These are phyloP conservation scores for Euproctis similis DNA, from an alignment of 2,888 invertebrate species.

Conservation along the genomic window DNA sequence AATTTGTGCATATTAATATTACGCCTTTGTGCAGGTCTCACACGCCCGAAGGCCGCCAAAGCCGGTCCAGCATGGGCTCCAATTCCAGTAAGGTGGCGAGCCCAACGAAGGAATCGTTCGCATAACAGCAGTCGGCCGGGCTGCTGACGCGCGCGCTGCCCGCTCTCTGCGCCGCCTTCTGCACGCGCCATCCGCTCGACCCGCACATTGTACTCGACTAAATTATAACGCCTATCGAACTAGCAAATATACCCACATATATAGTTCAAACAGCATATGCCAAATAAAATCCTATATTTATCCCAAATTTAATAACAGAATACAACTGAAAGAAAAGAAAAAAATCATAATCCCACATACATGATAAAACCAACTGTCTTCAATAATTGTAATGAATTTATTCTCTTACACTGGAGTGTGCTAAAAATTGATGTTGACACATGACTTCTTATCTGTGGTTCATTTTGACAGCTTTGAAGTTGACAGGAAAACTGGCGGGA, in stretches of 20 bases:
- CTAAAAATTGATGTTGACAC: no score
- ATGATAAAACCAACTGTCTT: no score
- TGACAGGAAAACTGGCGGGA: slow-evolving; percentile 12
- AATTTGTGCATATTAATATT: not conserved
- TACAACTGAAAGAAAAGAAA: slow-evolving; percentile 6
- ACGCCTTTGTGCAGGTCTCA: slow-evolving; percentile 53
- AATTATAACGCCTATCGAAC: slow-evolving; percentile 9
- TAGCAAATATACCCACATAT: no score
- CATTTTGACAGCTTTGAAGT: slow-evolving; percentile 8
- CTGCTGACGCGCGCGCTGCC: slow-evolving; percentile 54
- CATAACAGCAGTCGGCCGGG: slow-evolving; percentile 60
- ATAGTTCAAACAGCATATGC: no score
- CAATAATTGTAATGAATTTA: no score
- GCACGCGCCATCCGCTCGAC: slow-evolving; percentile 46
- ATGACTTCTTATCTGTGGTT: no score
- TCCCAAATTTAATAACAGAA: no score
- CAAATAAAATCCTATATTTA: no score
- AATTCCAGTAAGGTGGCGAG: slow-evolving; percentile 52
- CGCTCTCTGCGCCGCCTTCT: slow-evolving; percentile 59
- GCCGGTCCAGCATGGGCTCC: slow-evolving; percentile 46
- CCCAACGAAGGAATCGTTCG: slow-evolving; percentile 60
- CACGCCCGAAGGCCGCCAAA: slow-evolving; percentile 57
- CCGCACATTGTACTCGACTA: slow-evolving; percentile 43
- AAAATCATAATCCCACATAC: slow-evolving; percentile 4
- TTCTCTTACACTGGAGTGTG: no score